Evolutionary conservation across 2,113 vertebrate genomes (phyloP).

Genomic region (Mellivora capensis): DNA sequence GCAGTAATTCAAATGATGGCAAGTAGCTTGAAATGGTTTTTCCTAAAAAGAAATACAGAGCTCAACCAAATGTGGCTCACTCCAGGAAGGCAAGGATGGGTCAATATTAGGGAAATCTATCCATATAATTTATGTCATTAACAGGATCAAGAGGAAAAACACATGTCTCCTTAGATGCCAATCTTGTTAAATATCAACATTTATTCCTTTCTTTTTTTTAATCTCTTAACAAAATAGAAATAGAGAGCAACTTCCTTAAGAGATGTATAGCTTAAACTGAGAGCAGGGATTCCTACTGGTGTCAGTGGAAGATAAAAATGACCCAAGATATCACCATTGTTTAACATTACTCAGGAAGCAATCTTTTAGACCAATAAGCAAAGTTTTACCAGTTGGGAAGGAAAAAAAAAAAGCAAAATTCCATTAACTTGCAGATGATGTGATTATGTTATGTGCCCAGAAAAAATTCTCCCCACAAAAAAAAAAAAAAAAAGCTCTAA

Average conservation of each 20-base stretch:
- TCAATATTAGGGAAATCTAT: background rate
- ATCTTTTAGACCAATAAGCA: background rate
- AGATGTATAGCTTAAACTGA: background rate
- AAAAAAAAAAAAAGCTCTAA: background rate
- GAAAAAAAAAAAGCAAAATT: slow-evolving; percentile 31
- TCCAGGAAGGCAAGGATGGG: background rate
- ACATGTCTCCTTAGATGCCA: background rate
- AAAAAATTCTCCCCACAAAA: slow-evolving; percentile 18
- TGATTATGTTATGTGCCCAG: slow-evolving; percentile 41
- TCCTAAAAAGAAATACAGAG: background rate
- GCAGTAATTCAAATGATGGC: background rate
- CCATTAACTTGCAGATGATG: slow-evolving; percentile 45
- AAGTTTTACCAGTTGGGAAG: background rate
- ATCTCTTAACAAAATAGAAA: background rate
- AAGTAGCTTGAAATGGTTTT: background rate
- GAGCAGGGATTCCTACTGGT: background rate
- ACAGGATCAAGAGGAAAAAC: background rate
- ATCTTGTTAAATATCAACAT: background rate
- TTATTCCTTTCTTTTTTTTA: background rate
- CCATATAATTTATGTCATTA: background rate
- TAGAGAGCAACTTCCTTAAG: background rate
- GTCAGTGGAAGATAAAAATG: background rate
- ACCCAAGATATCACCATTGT: background rate
- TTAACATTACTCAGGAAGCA: background rate
- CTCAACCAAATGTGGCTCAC: background rate